Base-by-base conservation (phyloP, 2,797 vertebrate genomes). In the Merluccius polli region DNA sequence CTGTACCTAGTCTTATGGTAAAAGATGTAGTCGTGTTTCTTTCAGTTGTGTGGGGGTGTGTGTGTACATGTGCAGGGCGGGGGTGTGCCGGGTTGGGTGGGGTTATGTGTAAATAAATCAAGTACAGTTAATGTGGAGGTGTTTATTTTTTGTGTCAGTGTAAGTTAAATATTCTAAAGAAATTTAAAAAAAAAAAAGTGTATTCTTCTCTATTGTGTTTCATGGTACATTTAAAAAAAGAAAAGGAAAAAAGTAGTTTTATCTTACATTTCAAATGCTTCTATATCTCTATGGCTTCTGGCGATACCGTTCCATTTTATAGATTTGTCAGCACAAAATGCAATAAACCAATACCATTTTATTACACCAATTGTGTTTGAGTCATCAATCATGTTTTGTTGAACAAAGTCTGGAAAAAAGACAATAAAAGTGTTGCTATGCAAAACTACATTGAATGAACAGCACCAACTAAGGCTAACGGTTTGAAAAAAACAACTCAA, bases 281-380 rank as follows among this genome's bases (percentile, higher is more conserved):
- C 59, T 65, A 93, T 94, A 94, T 95, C 93, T 97, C 89, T 95
- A 93, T 95, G 95, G 96, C 97, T 98, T 96, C 95, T 92, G 93
- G 95, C 95, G 95, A 92, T 95, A 93, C 93, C 94, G 94, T 98
- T 95, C 92, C 92, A 96, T 97, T 98, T 99, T 98, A 95, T 97
- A 98, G 97, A 98, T 94, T 95, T 91, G 93, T 98, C 97, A 97
- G 96, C 97, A 99, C 96, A 98, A 98, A 99, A 98, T 98, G 98
- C 98, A 99, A 99, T 99, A 99, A 99, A 95, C 83, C 84, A 93
- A 96, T 95, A 95, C 93, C 94, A 98, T 98, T 99, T 99, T 98
- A 98, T 95, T 97, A 98, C 94, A 95, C 93, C 92, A 94, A 84
- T 91, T 92, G 87, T 87, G 87, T 91, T 88, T 15, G 78, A 85